Conservation (phyloP, 2,113 vertebrate genomes). For the Phyllostomus hastatus region DNA sequence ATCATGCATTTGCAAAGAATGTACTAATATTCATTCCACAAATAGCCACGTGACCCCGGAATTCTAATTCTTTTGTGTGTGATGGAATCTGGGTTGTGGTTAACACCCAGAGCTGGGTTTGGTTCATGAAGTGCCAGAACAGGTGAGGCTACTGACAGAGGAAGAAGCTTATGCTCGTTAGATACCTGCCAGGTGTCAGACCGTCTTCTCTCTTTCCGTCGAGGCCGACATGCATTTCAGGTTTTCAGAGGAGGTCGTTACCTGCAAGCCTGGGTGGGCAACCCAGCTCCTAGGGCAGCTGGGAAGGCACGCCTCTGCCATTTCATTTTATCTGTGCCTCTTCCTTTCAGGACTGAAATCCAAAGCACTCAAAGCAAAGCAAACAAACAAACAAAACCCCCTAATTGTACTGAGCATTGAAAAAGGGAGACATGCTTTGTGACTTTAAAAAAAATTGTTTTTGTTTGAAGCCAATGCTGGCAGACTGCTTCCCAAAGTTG, state of each 20-base stretch:
- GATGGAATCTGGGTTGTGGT: slow-evolving; percentile 61
- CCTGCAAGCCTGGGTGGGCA: not conserved
- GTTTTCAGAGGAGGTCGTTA: not conserved
- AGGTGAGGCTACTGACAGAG: not conserved
- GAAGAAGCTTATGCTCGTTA: not conserved
- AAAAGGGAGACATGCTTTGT: slow-evolving; percentile 30
- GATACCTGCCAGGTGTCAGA: not conserved
- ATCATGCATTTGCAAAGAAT: slow-evolving; percentile 94
- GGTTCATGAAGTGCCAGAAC: not conserved
- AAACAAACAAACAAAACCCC: not conserved
- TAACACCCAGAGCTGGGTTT: slow-evolving; percentile 50
- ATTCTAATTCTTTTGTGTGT: slow-evolving; percentile 75
- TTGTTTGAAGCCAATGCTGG: slow-evolving; percentile 4
- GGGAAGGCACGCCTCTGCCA: not conserved
- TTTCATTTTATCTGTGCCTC: not conserved
- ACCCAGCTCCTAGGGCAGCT: not conserved
- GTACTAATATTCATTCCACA: slow-evolving; percentile 89
- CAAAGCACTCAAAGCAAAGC: not conserved
- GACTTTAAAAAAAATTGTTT: slow-evolving; percentile 21
- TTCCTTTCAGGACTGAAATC: slow-evolving; percentile 17
- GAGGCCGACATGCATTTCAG: not conserved
- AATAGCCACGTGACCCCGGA: slow-evolving; percentile 82
- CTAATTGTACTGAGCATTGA: not conserved
- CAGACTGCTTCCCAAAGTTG: slow-evolving; percentile 50
- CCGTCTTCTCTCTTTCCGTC: not conserved